Conservation (phyloP, 2,888 invertebrate genomes). For the Leucophenga maculata region DNA sequence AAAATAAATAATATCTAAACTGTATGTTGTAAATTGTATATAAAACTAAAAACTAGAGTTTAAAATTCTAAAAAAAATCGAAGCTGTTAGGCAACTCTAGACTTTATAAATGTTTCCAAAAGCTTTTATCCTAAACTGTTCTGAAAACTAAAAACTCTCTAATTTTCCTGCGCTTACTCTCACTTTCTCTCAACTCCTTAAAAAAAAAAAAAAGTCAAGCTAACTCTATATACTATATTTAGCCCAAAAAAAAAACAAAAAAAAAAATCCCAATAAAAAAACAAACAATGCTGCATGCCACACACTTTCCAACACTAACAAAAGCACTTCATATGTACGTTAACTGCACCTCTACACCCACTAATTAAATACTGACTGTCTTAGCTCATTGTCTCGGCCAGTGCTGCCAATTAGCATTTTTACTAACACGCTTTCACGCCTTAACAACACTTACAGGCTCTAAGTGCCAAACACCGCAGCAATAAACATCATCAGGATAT, state of each 20-base stretch:
- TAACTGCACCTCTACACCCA: slow-evolving; percentile 37
- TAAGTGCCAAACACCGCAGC: slow-evolving; percentile 81
- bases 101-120: no score
- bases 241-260: no score
- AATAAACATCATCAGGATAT: slow-evolving; percentile 75
- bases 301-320: slow-evolving; percentile 34
- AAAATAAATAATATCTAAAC: slow-evolving; percentile 17
- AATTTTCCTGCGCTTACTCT: slow-evolving; percentile 50
- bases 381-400: no score
- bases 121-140: no score
- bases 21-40: slow-evolving; percentile 36
- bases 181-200: slow-evolving; percentile 40
- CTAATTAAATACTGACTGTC: slow-evolving; percentile 30
- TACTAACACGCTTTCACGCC: neutral
- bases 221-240: no score
- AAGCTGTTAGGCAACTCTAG: no score
- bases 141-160: neutral
- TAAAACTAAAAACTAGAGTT: neutral
- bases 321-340: slow-evolving; percentile 37
- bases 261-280: neutral
- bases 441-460: slow-evolving; percentile 75
- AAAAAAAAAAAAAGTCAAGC: slow-evolving; percentile 24
- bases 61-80: slow-evolving; percentile 20
- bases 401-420: no score
- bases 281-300: slow-evolving; percentile 6